Evolutionary conservation across 2,797 vertebrate species (phyloP).

Genomic region (Sphaeramia orbicularis): DNA sequence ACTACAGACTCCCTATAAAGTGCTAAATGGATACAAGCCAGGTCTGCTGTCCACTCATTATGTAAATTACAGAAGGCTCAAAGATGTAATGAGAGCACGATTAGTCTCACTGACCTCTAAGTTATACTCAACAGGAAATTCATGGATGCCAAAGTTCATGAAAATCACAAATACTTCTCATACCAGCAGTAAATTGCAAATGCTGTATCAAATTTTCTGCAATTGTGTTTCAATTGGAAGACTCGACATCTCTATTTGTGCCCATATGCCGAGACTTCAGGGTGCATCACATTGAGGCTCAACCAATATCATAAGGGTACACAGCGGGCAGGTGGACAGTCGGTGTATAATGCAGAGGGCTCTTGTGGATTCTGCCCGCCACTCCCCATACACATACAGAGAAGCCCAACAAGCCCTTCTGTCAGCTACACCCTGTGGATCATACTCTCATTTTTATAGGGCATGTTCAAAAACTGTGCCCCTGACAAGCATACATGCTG

Average conservation of each 20-base stretch:
- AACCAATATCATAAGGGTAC: conserved; percentile 21
- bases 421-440: conserved; percentile 42
- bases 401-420: conserved; percentile 58
- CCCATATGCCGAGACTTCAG: conserved; percentile 36
- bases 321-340: conserved; percentile 25
- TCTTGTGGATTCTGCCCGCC: conserved; percentile 47
- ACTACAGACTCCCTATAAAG: conserved; percentile 12
- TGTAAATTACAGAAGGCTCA: conserved; percentile 27
- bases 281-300: conserved; percentile 18
- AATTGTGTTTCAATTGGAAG: conserved; percentile 17
- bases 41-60: conserved; percentile 1
- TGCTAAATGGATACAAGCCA: conserved; percentile 36
- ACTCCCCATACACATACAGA: conserved; percentile 42
- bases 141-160: background rate
- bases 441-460: conserved; percentile 17
- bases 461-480: conserved; percentile 25
- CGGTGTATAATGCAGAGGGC: conserved; percentile 22
- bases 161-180: conserved; percentile 5
- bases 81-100: conserved; percentile 1
- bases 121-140: conserved; percentile 22
- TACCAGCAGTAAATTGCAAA: conserved; percentile 15
- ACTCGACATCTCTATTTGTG: conserved; percentile 7
- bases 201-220: background rate
- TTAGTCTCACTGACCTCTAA: conserved; percentile 11
- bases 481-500: conserved; percentile 13